Percentiles rank a stretch among this genome's conserved stretches.
phyloP scores from a whole-genome alignment of 2,113 vertebrate species.

The Phyllopteryx taeniolatus region DNA sequence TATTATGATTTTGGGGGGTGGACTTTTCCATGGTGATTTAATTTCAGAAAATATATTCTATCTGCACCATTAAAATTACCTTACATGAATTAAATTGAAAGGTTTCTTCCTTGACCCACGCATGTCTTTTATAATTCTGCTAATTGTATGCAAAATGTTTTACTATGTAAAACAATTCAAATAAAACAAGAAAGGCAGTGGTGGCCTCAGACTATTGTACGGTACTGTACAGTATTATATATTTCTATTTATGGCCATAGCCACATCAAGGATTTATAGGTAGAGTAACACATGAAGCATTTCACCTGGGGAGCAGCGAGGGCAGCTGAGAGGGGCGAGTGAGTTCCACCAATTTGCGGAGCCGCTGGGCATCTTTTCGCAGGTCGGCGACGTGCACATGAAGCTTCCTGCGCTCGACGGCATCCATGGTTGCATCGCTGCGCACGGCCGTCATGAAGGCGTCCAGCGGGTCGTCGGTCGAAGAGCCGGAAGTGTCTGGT shows the following conservation, averaged over 20 bases:
- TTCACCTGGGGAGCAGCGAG: slow-evolving; percentile 82
- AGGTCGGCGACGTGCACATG: slow-evolving; percentile 85
- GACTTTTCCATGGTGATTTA: no score
- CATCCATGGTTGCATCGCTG: slow-evolving; percentile 78
- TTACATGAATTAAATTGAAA: no score
- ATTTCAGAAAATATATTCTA: no score
- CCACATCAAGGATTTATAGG: neutral
- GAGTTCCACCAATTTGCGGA: slow-evolving; percentile 85
- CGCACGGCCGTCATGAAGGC: slow-evolving; percentile 92
- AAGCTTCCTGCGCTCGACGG: slow-evolving; percentile 87
- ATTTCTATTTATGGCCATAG: neutral
- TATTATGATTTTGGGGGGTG: no score
- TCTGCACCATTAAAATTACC: no score
- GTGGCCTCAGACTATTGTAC: no score
- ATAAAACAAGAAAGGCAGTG: no score
- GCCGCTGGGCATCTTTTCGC: slow-evolving; percentile 84
- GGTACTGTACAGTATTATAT: neutral
- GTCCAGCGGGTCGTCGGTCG: slow-evolving; percentile 87
- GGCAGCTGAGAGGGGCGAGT: slow-evolving; percentile 87
- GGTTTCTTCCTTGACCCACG: no score
- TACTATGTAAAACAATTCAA: no score
- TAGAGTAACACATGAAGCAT: neutral
- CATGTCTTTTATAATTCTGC: no score
- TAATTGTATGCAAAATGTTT: no score
- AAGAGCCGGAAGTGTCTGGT: slow-evolving; percentile 73